Evolutionary conservation across 2,113 vertebrate genomes (phyloP).

Genomic region (Crotalus helleri): DNA sequence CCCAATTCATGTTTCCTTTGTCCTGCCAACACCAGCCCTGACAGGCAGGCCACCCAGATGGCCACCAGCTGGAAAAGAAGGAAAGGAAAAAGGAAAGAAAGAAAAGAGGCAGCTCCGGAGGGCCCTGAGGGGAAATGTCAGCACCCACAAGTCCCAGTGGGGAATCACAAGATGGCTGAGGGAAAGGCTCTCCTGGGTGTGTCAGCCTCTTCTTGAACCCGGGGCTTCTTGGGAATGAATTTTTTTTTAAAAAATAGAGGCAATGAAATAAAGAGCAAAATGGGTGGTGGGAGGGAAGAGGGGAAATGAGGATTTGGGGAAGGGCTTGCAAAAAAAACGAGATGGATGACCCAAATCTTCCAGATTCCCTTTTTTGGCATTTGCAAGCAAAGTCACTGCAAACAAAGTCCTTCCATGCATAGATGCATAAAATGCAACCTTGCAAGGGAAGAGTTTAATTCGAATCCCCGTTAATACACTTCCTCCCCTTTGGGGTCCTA

Average conservation of each 20-base stretch:
- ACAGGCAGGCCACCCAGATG: background rate
- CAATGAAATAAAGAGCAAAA: background rate
- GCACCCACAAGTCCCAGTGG: background rate
- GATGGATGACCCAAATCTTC: background rate
- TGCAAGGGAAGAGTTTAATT: background rate
- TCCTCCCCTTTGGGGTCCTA: background rate
- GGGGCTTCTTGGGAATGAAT: background rate
- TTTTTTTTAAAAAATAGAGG: background rate
- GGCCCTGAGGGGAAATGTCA: background rate
- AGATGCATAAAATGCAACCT: background rate
- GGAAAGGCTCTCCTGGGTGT: background rate
- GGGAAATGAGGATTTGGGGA: background rate
- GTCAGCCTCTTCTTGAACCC: no score
- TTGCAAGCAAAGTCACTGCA: background rate
- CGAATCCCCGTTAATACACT: background rate
- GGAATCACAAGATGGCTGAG: background rate
- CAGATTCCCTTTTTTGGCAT: background rate
- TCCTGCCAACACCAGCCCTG: background rate
- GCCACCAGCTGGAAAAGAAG: background rate
- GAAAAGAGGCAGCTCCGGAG: background rate
- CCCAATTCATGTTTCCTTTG: slow-evolving; percentile 81
- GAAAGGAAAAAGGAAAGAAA: background rate
- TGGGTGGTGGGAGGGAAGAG: no score
- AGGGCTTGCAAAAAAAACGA: background rate
- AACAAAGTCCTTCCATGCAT: background rate